A percentile compares a stretch with the other conserved stretches of the same genome.
These are phyloP conservation scores for Equus przewalskii DNA, from an alignment of 2,113 vertebrate genomes.

Conservation along the genomic window DNA sequence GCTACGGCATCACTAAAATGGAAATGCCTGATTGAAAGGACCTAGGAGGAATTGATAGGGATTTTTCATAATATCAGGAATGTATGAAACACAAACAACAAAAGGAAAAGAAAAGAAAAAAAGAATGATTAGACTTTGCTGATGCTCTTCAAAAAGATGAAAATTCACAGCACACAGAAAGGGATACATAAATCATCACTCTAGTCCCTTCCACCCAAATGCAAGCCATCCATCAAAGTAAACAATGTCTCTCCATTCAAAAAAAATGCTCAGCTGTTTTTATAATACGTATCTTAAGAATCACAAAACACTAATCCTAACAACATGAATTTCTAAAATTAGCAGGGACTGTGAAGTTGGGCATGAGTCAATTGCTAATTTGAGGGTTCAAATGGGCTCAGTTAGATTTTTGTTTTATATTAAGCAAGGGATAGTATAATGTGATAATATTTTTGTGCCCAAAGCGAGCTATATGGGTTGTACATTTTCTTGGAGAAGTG, in stretches of 20 bases:
- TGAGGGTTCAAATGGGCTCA: neutral
- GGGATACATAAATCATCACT: constrained; percentile 46
- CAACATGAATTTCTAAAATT: constrained; percentile 37
- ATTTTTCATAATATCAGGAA: constrained; percentile 33
- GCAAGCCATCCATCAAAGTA: constrained; percentile 55
- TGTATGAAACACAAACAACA: constrained; percentile 57
- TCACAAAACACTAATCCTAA: constrained; percentile 44
- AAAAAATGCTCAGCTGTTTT: constrained; percentile 30
- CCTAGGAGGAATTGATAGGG: constrained; percentile 54
- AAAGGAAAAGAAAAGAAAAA: constrained; percentile 13
- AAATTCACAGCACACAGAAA: constrained; percentile 59
- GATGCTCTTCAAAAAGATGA: neutral
- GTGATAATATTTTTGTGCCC: neutral
- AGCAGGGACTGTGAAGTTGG: constrained; percentile 28
- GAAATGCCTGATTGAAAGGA: constrained; percentile 57
- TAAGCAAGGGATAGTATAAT: constrained; percentile 9
- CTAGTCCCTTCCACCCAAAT: constrained; percentile 2
- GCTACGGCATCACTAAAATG: constrained; percentile 78
- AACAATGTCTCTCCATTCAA: neutral
- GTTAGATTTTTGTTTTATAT: constrained; percentile 11
- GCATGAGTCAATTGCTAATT: neutral
- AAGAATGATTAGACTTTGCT: constrained; percentile 48
- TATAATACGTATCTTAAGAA: neutral
- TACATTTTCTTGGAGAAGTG: constrained; percentile 13
- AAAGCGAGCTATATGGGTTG: neutral